Conservation (phyloP, 2,797 vertebrate genomes). For the Sebastes vulpes region DNA sequence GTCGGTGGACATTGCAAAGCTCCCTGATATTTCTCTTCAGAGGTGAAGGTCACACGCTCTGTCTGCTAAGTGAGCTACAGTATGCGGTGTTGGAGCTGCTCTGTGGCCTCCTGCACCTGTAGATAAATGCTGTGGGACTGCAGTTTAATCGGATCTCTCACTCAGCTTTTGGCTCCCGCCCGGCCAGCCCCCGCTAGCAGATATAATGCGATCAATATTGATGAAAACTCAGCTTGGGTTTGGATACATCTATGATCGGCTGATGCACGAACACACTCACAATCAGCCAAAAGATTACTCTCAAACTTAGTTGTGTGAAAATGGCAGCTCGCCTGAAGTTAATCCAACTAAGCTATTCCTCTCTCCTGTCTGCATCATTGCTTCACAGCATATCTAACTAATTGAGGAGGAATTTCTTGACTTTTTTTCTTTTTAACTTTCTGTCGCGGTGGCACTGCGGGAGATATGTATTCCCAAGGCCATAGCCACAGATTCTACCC, state of each 20-base stretch:
- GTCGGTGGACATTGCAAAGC: conserved; percentile 4
- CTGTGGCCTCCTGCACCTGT: conserved; percentile 12
- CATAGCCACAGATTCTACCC: conserved; percentile 18
- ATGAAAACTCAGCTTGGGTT: conserved; percentile 38
- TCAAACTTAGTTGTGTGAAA: conserved; percentile 9
- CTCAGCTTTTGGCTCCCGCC: neutral
- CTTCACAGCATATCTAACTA: conserved; percentile 27
- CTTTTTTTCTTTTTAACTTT: neutral
- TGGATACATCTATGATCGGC: conserved; percentile 21
- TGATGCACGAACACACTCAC: neutral
- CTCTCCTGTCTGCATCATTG: conserved; percentile 20
- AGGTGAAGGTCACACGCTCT: conserved; percentile 24
- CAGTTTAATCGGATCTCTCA: conserved; percentile 26
- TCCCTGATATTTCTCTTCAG: conserved; percentile 15
- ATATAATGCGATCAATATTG: conserved; percentile 47
- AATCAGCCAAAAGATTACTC: conserved; percentile 14
- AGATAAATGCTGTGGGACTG: conserved; percentile 24
- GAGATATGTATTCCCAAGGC: conserved; percentile 24
- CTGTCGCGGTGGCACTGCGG: conserved; percentile 12
- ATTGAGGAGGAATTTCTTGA: conserved; percentile 28
- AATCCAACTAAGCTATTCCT: conserved; percentile 33
- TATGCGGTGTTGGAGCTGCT: neutral
- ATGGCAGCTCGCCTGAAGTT: conserved; percentile 22
- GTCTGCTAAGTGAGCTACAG: neutral
- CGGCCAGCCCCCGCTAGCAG: conserved; percentile 1